Evolutionary conservation across 2,113 vertebrate genomes (phyloP).

Genomic region (Aythya baeri): DNA sequence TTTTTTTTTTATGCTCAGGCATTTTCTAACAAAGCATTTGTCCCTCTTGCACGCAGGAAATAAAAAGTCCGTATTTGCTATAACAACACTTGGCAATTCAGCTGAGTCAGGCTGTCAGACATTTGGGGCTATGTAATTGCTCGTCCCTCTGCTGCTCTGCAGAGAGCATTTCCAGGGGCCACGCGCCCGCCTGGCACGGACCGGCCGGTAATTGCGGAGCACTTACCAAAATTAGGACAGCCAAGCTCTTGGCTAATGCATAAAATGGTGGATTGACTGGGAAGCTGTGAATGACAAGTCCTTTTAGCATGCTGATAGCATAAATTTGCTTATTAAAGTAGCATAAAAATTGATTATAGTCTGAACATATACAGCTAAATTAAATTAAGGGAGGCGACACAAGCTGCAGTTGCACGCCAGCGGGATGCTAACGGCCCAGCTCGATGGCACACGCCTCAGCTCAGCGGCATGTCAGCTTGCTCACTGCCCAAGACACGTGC

Average conservation of each 20-base stretch:
- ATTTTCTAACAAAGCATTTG: background rate
- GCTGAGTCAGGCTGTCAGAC: background rate
- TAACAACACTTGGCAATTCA: constrained; percentile 8
- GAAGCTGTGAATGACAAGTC: constrained; percentile 41
- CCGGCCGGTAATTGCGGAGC: background rate
- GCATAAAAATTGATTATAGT: constrained; percentile 66
- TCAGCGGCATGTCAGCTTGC: background rate
- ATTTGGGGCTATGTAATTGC: background rate
- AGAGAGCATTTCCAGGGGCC: background rate
- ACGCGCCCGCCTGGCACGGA: background rate
- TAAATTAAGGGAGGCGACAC: constrained; percentile 52
- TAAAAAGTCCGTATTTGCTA: constrained; percentile 26
- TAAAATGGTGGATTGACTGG: constrained; percentile 20
- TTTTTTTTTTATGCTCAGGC: background rate
- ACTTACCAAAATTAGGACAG: background rate
- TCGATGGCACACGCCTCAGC: rapidly evolving
- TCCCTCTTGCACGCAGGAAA: background rate
- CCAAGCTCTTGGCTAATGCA: constrained; percentile 1
- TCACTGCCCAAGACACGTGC: background rate
- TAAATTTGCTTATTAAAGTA: constrained; percentile 58
- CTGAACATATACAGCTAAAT: constrained; percentile 56
- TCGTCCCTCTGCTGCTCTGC: background rate
- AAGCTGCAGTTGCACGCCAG: background rate
- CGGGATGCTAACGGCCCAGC: background rate
- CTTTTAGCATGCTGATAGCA: constrained; percentile 46